Evolutionary conservation across 2,888 invertebrate species (phyloP).

Genomic region (Epinotia nisella): DNA sequence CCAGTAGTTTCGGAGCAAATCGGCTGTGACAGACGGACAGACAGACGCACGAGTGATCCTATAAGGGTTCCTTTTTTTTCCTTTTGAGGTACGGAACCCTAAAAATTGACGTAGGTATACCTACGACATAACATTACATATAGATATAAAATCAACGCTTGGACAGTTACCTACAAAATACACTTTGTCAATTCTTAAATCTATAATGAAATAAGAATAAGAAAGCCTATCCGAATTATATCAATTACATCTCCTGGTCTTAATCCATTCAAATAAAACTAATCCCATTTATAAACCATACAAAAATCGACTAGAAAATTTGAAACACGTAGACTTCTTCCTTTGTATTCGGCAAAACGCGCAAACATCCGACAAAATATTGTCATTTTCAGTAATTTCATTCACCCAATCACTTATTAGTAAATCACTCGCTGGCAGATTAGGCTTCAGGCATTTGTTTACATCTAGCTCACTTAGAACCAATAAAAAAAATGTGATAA

Average conservation of each 20-base stretch:
- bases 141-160: too few relatives aligned
- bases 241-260: background rate
- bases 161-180: background rate
- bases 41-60: too few relatives aligned
- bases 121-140: too few relatives aligned
- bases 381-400: constrained; percentile 36
- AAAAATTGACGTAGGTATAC: background rate
- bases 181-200: background rate
- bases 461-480: background rate
- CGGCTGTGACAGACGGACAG: too few relatives aligned
- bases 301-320: constrained; percentile 49
- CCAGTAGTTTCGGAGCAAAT: too few relatives aligned
- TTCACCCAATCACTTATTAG: constrained; percentile 33
- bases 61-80: too few relatives aligned
- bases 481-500: background rate
- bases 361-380: constrained; percentile 73
- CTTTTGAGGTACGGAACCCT: too few relatives aligned
- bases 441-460: constrained; percentile 8
- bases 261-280: background rate
- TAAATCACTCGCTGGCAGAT: background rate
- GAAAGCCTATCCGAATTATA: background rate
- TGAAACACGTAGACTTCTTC: constrained; percentile 66
- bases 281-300: background rate
- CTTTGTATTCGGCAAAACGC: constrained; percentile 61
- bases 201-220: background rate